A percentile compares a stretch with the other conserved stretches of the same genome.
Evolutionary conservation across 2,113 vertebrate genomes (phyloP).

Genomic region (Alligator mississippiensis): DNA sequence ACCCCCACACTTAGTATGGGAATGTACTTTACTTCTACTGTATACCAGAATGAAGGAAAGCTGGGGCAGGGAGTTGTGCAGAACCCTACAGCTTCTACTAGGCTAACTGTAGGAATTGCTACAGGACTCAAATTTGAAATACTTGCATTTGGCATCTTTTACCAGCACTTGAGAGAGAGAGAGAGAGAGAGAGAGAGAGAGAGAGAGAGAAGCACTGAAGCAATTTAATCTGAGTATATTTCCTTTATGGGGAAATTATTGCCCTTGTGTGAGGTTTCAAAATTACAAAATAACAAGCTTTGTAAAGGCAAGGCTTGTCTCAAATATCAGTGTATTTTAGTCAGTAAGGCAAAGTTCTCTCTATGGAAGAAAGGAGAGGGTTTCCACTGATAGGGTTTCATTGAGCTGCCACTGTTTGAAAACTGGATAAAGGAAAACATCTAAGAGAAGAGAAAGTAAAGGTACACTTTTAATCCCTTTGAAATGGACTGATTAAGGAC

Average conservation of each 20-base stretch:
- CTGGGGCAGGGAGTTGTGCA: background rate
- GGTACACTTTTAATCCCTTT: background rate
- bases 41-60: too few species aligned
- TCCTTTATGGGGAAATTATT: background rate
- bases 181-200: background rate
- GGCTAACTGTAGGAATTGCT: background rate
- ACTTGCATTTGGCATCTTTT: background rate
- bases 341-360: background rate
- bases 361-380: background rate
- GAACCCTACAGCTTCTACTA: background rate
- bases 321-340: background rate
- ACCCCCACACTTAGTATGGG: too few species aligned
- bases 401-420: constrained; percentile 22
- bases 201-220: background rate
- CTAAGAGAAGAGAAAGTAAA: constrained; percentile 9
- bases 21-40: too few species aligned
- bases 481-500: background rate
- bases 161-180: too few species aligned
- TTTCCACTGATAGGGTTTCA: background rate
- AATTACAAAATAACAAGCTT: background rate
- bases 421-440: background rate
- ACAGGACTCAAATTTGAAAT: background rate
- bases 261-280: background rate
- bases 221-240: background rate
- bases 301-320: background rate